Base-by-base conservation (phyloP, 1,140 invertebrate genomes). In the Brachionus calyciflorus region DNA sequence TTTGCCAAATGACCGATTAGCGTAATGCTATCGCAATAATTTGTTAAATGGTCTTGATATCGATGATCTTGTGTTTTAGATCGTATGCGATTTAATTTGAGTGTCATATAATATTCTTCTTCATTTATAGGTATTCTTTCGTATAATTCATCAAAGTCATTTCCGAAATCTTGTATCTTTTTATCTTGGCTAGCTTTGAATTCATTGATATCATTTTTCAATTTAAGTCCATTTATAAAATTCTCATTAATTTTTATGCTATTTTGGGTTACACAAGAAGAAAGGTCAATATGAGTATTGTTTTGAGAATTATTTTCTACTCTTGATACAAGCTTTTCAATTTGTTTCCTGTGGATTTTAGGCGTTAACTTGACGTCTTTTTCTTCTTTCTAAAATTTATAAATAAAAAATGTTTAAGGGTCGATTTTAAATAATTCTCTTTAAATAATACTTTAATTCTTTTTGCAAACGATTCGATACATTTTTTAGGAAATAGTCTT, bases 1-100 rank as follows among this genome's bases (percentile, higher is more conserved):
- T 19, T 26, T 21, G 65, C 65, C 19, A 70, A 33, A 48, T 70
- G 10, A 24, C 65, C 65, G 3, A 70, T 51, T 33, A 70, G 33
- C 7, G 26, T 51, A 28, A 70, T 70, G 6, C 65, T 30, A 21
- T 70, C 65, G 46, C 65, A 70, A 33, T 70, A 70, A 28, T 70
- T n/a, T 17, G 40, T 33, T 14, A 48, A 17, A 33, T 70, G 65
- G 26, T 10, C n/a, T 26, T 70, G 19, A 44, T 28, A 46, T 30
- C 24, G 12, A 70, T 12, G 9, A 12, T 70, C 65, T 28, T n/a
- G 26, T 0, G 7, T 48, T 21, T 46, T 70, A 12, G 65, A 70
- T 51, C 24, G 44, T 7, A 70, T 33, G 19, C 65, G 40, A 33
- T 70, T 40, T 28, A 70, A 33, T 24, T 70, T 70, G 7, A 33